These are phyloP conservation scores for Sipha flava DNA, from an alignment of 1,140 invertebrate species.

Conservation along the genomic window DNA sequence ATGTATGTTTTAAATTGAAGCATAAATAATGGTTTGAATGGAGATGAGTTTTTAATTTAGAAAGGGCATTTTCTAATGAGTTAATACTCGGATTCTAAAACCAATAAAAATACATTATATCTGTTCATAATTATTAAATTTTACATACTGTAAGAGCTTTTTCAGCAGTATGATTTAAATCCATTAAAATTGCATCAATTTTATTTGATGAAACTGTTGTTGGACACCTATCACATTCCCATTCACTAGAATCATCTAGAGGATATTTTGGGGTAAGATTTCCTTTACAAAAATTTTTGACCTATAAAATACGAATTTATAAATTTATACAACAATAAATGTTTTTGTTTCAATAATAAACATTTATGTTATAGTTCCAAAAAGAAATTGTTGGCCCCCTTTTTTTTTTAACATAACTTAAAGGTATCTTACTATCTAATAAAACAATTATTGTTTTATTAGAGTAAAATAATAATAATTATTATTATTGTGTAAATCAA, in stretches of 20 bases:
- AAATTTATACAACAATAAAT: too few relatives aligned
- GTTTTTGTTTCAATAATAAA: too few relatives aligned
- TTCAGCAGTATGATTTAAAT: not conserved
- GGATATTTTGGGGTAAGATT: not conserved
- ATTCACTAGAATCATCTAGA: not conserved
- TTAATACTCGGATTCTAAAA: constrained; percentile 38
- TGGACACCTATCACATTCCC: constrained; percentile 21
- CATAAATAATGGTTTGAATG: constrained; percentile 75
- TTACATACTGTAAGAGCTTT: not conserved
- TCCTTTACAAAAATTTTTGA: constrained; percentile 8
- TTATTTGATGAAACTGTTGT: constrained; percentile 7
- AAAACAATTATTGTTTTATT: too few relatives aligned
- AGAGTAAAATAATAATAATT: too few relatives aligned
- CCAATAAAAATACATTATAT: not conserved
- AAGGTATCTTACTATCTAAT: too few relatives aligned
- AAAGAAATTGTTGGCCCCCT: too few relatives aligned
- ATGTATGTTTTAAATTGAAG: constrained; percentile 66
- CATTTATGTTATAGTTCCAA: too few relatives aligned
- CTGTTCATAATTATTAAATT: not conserved
- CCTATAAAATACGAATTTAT: not conserved
- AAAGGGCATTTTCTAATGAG: constrained; percentile 53
- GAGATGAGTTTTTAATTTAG: constrained; percentile 56
- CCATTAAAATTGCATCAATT: not conserved
- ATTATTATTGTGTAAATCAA: too few relatives aligned
- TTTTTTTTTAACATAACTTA: too few relatives aligned